Base-by-base conservation (phyloP, 2,797 vertebrate species). In the Enteromius thamalakanensis region DNA sequence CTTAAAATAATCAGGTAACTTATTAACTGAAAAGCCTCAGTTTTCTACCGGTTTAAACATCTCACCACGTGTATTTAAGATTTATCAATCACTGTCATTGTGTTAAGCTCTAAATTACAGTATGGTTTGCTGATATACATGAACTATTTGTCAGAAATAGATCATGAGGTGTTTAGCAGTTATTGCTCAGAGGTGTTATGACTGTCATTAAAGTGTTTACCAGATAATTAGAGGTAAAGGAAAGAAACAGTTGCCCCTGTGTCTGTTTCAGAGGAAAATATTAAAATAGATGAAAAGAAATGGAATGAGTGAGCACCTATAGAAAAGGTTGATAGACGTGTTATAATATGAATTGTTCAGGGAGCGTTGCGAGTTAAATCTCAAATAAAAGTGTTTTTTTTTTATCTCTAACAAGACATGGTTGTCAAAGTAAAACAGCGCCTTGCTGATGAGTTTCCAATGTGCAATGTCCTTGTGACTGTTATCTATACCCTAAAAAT, bases 171-270 rank as follows among this genome's bases (percentile, higher is more conserved):
- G 29, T 49, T 26, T 32, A 7, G 34, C 71, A 23, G 1, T 83
- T 49, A 70, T 26, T 71, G 42, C 17, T 34, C 75, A 70, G 26
- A 77, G 23, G 64, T 75, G 45, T 29, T 15, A 12, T 42, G 64
- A 49, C 81, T 62, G 42, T 78, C 29, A 71, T 83, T 83, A 83
- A 70, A 69, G 53, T 55, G 47, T 51, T 77, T 60, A 34, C 58
- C 9, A 11, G 64, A 15, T 78, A 83, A 77, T 69, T 37, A 47
- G 14, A 83, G 64, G 47, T 34, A 42, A 68, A 47, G 14, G 17
- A 67, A 40, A 45, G 17, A 58, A 78, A 58, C 67, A 62, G 51
- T 32, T 32, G 3, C 6, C 26, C 17, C 3, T 9, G 6, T 65
- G 42, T 45, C 67, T 80, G 60, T 79, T 68, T 37, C n/a, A 55